phyloP scores from a whole-genome alignment of 2,888 invertebrate species.

The Chrysomela aeneicollis region DNA sequence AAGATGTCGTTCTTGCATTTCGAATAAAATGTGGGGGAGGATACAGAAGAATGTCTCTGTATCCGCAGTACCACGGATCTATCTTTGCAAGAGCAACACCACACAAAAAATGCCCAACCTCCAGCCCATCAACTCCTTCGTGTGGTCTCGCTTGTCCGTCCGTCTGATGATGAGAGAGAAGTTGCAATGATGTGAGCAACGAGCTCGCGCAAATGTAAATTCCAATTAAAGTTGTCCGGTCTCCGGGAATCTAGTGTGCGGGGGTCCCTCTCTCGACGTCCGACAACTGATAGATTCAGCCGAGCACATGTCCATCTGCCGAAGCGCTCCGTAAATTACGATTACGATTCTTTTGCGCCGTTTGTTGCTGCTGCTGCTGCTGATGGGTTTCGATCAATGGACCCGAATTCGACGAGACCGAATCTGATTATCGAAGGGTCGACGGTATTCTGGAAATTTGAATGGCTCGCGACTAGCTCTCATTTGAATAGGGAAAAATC shows the following conservation, averaged over 20 bases:
- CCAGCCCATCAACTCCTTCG: slow-evolving; percentile 38
- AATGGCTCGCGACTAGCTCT: too few species aligned
- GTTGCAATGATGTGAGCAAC: slow-evolving; percentile 47
- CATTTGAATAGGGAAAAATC: too few species aligned
- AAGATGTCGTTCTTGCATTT: too few species aligned
- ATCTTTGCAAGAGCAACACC: too few species aligned
- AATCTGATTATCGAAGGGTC: neutral
- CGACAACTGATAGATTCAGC: slow-evolving; percentile 62
- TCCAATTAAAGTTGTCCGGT: slow-evolving; percentile 60
- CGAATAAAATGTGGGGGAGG: too few species aligned
- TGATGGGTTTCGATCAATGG: neutral
- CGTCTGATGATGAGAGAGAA: slow-evolving; percentile 4
- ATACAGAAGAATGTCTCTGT: too few species aligned
- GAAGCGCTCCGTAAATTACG: slow-evolving; percentile 56
- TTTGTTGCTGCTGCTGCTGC: neutral
- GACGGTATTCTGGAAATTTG: too few species aligned
- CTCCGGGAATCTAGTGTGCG: slow-evolving; percentile 54
- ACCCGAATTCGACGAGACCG: neutral
- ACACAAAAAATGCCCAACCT: too few species aligned
- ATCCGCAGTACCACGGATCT: too few species aligned
- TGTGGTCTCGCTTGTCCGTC: slow-evolving; percentile 38
- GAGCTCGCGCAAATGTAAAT: slow-evolving; percentile 59
- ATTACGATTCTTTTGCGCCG: neutral
- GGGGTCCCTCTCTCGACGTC: slow-evolving; percentile 53
- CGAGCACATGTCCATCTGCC: slow-evolving; percentile 56